phyloP scores from a whole-genome alignment of 92 coral and sea anemone genomes.

The Pocillopora meandrina region DNA sequence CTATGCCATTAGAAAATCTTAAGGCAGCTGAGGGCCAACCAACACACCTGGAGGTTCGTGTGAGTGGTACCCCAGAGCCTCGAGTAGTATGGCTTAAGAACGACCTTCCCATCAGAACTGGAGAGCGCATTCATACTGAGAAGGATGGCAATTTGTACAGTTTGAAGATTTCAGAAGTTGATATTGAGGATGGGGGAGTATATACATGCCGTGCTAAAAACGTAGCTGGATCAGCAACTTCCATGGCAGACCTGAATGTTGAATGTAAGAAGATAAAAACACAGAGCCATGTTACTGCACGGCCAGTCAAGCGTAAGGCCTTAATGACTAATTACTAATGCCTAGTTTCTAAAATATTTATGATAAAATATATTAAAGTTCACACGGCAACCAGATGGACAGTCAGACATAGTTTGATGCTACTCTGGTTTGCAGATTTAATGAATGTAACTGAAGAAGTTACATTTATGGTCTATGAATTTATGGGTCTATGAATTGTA shows the following conservation, averaged over 20 bases:
- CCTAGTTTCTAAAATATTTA: too few species aligned
- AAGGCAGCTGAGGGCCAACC: constrained; percentile 54
- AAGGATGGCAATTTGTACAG: constrained; percentile 59
- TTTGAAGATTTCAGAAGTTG: constrained; percentile 61
- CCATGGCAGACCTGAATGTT: constrained; percentile 68
- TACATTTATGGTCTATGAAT: too few species aligned
- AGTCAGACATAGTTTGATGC: too few species aligned
- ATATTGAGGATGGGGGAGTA: constrained; percentile 76
- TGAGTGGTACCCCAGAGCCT: constrained; percentile 81
- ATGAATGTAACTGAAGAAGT: too few species aligned
- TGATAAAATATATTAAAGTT: too few species aligned
- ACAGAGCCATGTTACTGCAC: neutral
- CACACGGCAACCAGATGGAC: too few species aligned
- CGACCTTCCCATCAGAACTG: constrained; percentile 55
- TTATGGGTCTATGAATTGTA: too few species aligned
- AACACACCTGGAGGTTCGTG: constrained; percentile 57
- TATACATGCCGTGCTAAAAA: constrained; percentile 83
- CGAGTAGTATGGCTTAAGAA: constrained; percentile 79
- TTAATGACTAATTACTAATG: neutral
- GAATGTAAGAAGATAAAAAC: constrained; percentile 60
- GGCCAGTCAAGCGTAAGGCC: neutral
- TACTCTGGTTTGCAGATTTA: too few species aligned
- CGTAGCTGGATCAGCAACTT: constrained; percentile 69
- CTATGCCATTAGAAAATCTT: constrained; percentile 55
- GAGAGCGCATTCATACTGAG: constrained; percentile 57